Base-by-base conservation (phyloP, 1,140 invertebrate species). In the Papilio polyxenes region DNA sequence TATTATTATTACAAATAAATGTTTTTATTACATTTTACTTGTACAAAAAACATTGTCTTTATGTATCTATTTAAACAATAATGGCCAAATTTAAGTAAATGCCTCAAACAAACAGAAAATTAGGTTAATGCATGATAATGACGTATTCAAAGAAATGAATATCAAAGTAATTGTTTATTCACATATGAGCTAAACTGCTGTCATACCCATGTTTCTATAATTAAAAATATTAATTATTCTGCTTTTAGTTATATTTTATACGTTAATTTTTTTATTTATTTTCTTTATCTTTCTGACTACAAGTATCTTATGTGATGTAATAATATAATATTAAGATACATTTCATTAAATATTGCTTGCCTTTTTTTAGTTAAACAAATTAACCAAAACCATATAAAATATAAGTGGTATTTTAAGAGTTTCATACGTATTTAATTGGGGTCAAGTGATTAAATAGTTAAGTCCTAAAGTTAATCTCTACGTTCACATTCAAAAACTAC, bases 391-490 rank as follows among this genome's bases (percentile, higher is more conserved):
- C 13, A 65, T 20, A 31, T 8, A 65, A 11, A 11, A 65, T 65
- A 31, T 31, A 31, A 65, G 8, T 31, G 10, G 9, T 65, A 65
- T 65, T 65, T 65, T 65, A 65, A 31, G 9, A 6, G 23, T 65
- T 65, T 31, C 6, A 17, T 65, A 31, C 62, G 23, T 31, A 65
- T 20, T 65, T 65, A 65, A 65, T 31, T 65, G 62, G 10, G 62
- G 62, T 65, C 62, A 65, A 65, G 62, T 65, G 23, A 65, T 65
- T 65, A 65, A 53, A 11, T 53, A 53, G 51, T 53, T 53, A 53
- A 65, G 23, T 3, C 20, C 20, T 65, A 31, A 23, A 65, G 62
- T 65, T 65, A 65, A 65, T 37, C 20, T 65, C 23, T 65, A 65
- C 23, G 62, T 65, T 65, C 23, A 13, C 62, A 31, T 65, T 65